phyloP scores from a whole-genome alignment of 1,140 invertebrate genomes.

The Gonatopus flavifemur region DNA sequence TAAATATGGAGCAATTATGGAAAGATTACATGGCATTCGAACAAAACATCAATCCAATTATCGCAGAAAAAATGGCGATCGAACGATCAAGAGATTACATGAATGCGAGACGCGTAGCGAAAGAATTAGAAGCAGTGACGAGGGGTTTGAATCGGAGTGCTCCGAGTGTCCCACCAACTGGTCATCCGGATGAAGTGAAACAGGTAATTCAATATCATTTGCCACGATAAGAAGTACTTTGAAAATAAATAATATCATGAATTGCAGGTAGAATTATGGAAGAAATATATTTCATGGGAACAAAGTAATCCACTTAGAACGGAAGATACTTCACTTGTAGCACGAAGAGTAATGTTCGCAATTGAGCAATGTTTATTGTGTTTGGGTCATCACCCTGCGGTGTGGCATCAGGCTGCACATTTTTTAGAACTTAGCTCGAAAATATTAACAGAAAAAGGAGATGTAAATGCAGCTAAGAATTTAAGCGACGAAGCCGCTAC shows the following conservation, averaged over 20 bases:
- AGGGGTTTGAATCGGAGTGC: constrained; percentile 92
- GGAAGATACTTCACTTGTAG: constrained; percentile 92
- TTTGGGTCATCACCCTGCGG: constrained; percentile 95
- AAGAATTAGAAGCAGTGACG: constrained; percentile 94
- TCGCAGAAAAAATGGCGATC: constrained; percentile 91
- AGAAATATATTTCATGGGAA: constrained; percentile 98
- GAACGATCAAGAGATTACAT: constrained; percentile 94
- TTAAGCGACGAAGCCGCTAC: constrained; percentile 93
- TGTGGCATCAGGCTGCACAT: constrained; percentile 98
- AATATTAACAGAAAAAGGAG: constrained; percentile 91
- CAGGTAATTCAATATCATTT: constrained; percentile 65
- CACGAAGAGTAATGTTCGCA: constrained; percentile 95
- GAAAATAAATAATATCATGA: constrained; percentile 12
- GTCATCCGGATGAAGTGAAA: constrained; percentile 88
- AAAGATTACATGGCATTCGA: constrained; percentile 96
- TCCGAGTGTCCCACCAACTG: constrained; percentile 90
- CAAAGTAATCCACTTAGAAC: constrained; percentile 93
- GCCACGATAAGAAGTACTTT: neutral
- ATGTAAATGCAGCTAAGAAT: constrained; percentile 86
- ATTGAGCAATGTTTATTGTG: constrained; percentile 97
- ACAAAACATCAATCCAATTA: constrained; percentile 94
- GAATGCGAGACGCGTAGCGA: constrained; percentile 95
- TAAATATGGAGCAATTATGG: constrained; percentile 97
- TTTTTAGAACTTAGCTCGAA: constrained; percentile 94
- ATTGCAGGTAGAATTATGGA: constrained; percentile 93